Evolutionary conservation across 1,140 invertebrate species (phyloP).

Genomic region (Drosophila lini): DNA sequence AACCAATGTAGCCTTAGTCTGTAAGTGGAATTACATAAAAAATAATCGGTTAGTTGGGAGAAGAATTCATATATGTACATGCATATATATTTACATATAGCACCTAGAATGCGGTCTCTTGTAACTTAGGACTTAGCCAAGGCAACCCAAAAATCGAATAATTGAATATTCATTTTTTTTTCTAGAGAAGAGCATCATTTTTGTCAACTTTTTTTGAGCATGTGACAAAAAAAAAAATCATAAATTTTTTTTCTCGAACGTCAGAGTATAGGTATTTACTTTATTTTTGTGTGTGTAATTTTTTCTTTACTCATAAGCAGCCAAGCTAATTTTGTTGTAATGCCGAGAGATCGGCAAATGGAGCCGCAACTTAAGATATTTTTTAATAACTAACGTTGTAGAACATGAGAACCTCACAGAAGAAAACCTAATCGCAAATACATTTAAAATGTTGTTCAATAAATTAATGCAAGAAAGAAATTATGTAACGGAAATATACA

Average conservation of each 20-base stretch:
- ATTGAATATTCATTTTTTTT: conserved; percentile 41
- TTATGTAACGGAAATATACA: conserved; percentile 32
- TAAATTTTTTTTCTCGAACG: conserved; percentile 47
- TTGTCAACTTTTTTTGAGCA: conserved; percentile 66
- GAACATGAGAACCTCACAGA: conserved; percentile 58
- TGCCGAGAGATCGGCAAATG: conserved; percentile 10
- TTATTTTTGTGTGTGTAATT: conserved; percentile 30
- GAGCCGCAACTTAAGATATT: conserved; percentile 32
- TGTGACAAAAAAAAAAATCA: conserved; percentile 44
- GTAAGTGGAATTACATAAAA: conserved; percentile 49
- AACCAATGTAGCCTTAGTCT: conserved; percentile 76
- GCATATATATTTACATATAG: conserved; percentile 8
- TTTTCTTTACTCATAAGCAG: conserved; percentile 69
- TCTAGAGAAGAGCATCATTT: conserved; percentile 20
- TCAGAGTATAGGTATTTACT: conserved; percentile 1
- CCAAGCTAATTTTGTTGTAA: conserved; percentile 78
- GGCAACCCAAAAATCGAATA: conserved; percentile 25
- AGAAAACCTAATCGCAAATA: conserved; percentile 61
- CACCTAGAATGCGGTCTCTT: conserved; percentile 33
- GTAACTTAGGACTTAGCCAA: conserved; percentile 27
- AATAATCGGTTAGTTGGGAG: conserved; percentile 30
- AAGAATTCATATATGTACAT: conserved; percentile 19
- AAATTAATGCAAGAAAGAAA: conserved; percentile 27
- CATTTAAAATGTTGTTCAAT: conserved; percentile 78
- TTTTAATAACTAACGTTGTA: conserved; percentile 49